These are phyloP conservation scores for Zeus faber DNA, from an alignment of 2,113 vertebrate genomes.

Conservation along the genomic window DNA sequence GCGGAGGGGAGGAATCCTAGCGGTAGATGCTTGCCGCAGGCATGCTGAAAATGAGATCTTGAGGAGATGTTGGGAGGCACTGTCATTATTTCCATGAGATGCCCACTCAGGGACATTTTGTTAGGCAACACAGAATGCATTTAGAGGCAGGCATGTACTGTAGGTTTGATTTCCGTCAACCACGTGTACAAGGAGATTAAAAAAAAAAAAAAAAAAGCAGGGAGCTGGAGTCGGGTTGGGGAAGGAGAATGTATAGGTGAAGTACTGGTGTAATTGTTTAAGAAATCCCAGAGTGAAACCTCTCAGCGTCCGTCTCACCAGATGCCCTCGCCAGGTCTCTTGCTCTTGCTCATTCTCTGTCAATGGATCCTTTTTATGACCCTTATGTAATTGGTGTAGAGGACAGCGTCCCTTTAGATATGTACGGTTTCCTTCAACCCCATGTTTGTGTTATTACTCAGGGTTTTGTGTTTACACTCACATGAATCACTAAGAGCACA, in stretches of 20 bases:
- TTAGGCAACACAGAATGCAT: constrained; percentile 10
- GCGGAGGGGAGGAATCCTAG: constrained; percentile 47
- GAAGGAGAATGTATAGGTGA: no score
- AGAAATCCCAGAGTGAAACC: not conserved
- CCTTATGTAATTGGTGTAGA: constrained; percentile 9
- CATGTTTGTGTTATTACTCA: constrained; percentile 1
- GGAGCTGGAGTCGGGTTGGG: no score
- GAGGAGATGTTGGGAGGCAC: constrained; percentile 38
- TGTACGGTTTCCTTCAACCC: constrained; percentile 10
- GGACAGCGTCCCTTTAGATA: not conserved
- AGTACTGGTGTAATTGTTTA: not conserved
- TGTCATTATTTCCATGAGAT: constrained; percentile 64
- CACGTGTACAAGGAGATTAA: no score
- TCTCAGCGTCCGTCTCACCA: not conserved
- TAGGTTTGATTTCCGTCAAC: no score
- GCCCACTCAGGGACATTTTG: constrained; percentile 39
- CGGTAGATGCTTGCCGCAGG: constrained; percentile 54
- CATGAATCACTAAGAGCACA: constrained; percentile 34
- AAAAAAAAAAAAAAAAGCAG: no score
- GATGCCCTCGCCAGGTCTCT: not conserved
- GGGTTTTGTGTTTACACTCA: constrained; percentile 23
- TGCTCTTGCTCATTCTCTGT: constrained; percentile 1
- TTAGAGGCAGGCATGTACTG: no score
- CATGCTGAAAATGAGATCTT: constrained; percentile 60
- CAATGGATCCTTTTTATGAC: not conserved